These are phyloP conservation scores for Stegastes partitus DNA, from an alignment of 2,113 vertebrate species.

Conservation along the genomic window DNA sequence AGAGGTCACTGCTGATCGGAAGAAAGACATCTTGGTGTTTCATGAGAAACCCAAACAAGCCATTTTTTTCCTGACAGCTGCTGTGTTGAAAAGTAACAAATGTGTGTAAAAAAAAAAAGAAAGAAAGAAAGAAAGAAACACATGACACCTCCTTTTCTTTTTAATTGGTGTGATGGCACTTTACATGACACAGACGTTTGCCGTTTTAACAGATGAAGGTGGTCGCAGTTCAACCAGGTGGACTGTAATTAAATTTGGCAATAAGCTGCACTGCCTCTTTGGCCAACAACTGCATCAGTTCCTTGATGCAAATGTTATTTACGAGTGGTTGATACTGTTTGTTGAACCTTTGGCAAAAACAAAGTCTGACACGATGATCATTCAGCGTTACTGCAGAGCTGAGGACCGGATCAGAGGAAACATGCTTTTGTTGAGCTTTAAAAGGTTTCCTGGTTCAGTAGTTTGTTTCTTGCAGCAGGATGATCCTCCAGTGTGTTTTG, in stretches of 20 bases:
- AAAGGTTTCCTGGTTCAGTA: no score
- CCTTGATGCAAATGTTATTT: not conserved
- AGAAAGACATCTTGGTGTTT: no score
- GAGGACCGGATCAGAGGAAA: no score
- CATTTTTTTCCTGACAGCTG: not conserved
- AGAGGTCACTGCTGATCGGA: no score
- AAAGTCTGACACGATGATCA: not conserved
- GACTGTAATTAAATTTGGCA: conserved; percentile 1
- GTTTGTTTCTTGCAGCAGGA: not conserved
- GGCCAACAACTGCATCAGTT: conserved; percentile 9
- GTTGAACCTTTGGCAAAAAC: no score
- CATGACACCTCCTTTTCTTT: not conserved
- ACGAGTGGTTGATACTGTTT: no score
- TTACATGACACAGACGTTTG: conserved; percentile 19
- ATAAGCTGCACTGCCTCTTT: not conserved
- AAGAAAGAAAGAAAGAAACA: not conserved
- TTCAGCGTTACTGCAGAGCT: not conserved
- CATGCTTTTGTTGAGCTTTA: no score
- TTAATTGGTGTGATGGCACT: conserved; percentile 12
- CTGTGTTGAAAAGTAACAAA: conserved; percentile 10
- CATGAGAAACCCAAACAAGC: no score
- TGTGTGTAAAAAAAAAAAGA: not conserved
- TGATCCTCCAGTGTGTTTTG: not conserved
- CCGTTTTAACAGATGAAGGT: not conserved
- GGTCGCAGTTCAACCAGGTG: not conserved